Evolutionary conservation across 2,113 vertebrate genomes (phyloP), one percentile per base, ranked within the genome.

Genomic region (Hippocampus barbouri): DNA sequence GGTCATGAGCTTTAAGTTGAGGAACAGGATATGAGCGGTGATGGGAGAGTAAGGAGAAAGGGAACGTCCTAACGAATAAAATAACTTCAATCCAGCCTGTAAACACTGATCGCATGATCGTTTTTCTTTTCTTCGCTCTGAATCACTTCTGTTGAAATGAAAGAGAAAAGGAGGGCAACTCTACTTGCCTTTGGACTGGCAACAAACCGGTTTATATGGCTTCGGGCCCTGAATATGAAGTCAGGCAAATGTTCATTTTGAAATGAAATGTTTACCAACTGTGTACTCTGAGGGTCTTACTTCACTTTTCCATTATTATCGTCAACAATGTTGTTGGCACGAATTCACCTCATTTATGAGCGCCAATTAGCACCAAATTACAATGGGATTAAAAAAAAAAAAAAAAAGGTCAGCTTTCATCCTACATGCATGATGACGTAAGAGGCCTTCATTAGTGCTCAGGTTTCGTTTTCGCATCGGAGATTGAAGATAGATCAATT

Each of bases 51-150:
- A 74, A 83, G 82, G 14, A 41, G 75, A 72, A 65, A 54, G 61
- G 87, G 59, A 7, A 53, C 76, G 72, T 60, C 47, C 47, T 63
- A 38, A 27, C 80, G 78, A 84, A 89, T 76, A 82, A 54, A 10
- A 54, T 8, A n/a, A 54, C 8, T 2, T 54, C 51, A 21, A 2
- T n/a, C 51, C 21, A 54, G 20, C 21, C 51, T 21, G 51, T 21
- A 54, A 54, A 54, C 21, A 54, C 8, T n/a, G 51, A 54, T 53
- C 51, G 15, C 47, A 49, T 49, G 47, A 15, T 18, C 25, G 9
- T 62, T 62, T 60, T 70, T 68, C 60, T 62, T 21, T 38, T 45
- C 51, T 8, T 23, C 73, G 21, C 73, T 38, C 34, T 38, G 34
- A 38, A 38, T 4, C 20, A 63, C 69, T 47, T 84, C 77, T 79